These are phyloP conservation scores for Ianthella basta DNA, from an alignment of 37 sponge, comb jelly and placozoan species.

Conservation along the genomic window DNA sequence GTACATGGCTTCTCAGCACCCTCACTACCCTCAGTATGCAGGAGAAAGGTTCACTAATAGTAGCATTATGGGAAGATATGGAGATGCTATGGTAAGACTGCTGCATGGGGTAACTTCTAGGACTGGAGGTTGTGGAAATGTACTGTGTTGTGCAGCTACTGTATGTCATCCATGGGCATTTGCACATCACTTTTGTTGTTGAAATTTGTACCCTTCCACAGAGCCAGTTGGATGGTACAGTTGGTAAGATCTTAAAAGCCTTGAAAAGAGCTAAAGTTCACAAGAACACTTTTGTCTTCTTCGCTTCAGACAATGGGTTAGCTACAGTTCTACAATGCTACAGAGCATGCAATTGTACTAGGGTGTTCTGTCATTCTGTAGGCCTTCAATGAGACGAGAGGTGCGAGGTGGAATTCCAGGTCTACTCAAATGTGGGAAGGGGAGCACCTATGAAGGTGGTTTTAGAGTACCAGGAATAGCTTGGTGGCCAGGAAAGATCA, in stretches of 20 bases:
- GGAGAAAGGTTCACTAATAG: conserved; percentile 56
- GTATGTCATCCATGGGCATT: too few relatives aligned
- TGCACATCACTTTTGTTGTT: too few relatives aligned
- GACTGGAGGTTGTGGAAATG: too few relatives aligned
- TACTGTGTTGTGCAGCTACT: too few relatives aligned
- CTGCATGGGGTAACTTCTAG: not conserved
- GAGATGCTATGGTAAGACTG: conserved; percentile 37
- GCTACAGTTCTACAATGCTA: too few relatives aligned
- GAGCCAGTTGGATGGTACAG: conserved; percentile 60
- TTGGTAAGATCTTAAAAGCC: conserved; percentile 50
- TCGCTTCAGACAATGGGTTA: conserved; percentile 72
- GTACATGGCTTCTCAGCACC: conserved; percentile 72
- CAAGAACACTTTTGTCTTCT: conserved; percentile 62
- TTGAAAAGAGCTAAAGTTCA: conserved; percentile 32
- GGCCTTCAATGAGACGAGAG: conserved; percentile 62
- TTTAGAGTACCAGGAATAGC: conserved; percentile 82
- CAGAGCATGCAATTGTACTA: too few relatives aligned
- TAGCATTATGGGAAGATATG: conserved; percentile 57
- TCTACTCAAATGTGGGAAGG: conserved; percentile 79
- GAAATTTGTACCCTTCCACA: too few relatives aligned
- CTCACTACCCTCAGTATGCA: conserved; percentile 79
- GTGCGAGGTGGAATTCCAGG: conserved; percentile 81
- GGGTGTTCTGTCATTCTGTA: not conserved
- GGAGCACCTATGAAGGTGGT: conserved; percentile 83
- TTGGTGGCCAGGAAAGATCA: conserved; percentile 81